Base-by-base conservation (phyloP, 1,140 invertebrate genomes). In the Nasonia longicornis region DNA sequence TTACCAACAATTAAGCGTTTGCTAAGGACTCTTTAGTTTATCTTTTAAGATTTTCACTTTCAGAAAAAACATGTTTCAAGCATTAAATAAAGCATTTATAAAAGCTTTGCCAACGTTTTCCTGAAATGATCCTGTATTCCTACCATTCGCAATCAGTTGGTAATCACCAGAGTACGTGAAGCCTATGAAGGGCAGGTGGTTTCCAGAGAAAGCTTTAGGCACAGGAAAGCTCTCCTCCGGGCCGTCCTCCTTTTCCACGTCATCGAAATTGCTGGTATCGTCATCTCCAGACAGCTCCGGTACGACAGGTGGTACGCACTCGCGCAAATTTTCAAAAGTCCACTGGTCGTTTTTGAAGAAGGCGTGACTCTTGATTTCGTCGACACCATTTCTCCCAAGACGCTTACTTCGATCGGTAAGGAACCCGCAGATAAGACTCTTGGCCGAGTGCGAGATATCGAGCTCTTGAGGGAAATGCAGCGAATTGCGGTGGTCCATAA, bases 241-340 rank as follows among this genome's bases (percentile, higher is more conserved):
- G 71, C 94, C 94, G 86, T 97, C 96, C 81, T 97, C 96, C 87
- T 97, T 96, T 85, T 99, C 98, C 75, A 99, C 96, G 85, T 99
- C 98, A 89, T 99, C 98, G 92, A 99, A 99, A 92, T 99, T 98
- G 86, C 97, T 96, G 0, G 98, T 99, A 89, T 99, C 99, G 90
- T 99, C 98, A 90, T 99, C 98, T 71, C 98, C 95, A 4, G 93
- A 93, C 26, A 99, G 91, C 87, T 99, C 98, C 26, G 98, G 98
- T 20, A 99, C 97, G 42, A 99, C 97, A 3, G 99, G 98, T 10
- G 98, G 98, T 67, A 96, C 96, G 87, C 96, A 95, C 86, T 98
- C 95, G 84, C 98, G 91, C 74, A 99, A 95, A 89, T 97, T 99
- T 58, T 98, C 96, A 92, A 99, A 99, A 38, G 95, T 98, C 98